Conservation (phyloP, 1,140 invertebrate species). For the Dendroctonus ponderosae region DNA sequence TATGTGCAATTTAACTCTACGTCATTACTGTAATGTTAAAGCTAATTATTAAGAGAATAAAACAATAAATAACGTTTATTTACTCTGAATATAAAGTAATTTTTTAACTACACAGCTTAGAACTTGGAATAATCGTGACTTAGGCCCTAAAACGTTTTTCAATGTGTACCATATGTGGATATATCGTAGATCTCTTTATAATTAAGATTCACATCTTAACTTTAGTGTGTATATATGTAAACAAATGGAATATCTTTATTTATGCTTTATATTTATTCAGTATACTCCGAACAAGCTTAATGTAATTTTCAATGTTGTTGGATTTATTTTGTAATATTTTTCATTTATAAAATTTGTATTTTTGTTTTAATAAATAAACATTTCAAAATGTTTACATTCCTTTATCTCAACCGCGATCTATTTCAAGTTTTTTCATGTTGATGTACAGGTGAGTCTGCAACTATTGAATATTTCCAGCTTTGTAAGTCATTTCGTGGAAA, state of each 20-base stretch:
- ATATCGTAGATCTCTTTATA: conserved; percentile 47
- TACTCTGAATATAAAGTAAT: conserved; percentile 14
- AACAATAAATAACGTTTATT: conserved; percentile 31
- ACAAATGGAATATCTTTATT: conserved; percentile 39
- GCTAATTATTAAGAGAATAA: conserved; percentile 24
- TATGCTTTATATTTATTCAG: conserved; percentile 42
- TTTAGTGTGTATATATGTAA: conserved; percentile 41
- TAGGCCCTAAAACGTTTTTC: conserved; percentile 48
- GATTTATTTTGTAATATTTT: conserved; percentile 41
- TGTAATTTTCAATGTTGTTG: conserved; percentile 43
- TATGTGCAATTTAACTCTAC: conserved; percentile 35
- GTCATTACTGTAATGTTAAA: conserved; percentile 26
- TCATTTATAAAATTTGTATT: conserved; percentile 44
- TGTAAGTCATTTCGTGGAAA: too few relatives aligned
- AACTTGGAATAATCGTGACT: conserved; percentile 28
- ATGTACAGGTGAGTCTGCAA: too few relatives aligned
- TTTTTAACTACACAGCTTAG: conserved; percentile 33
- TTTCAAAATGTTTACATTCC: conserved; percentile 6
- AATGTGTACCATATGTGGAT: conserved; percentile 52
- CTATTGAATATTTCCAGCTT: too few relatives aligned
- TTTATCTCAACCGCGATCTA: too few relatives aligned
- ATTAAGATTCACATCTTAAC: conserved; percentile 37
- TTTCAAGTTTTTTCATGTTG: too few relatives aligned
- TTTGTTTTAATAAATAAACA: conserved; percentile 41
- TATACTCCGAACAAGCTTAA: conserved; percentile 39